Evolutionary conservation across 2,888 invertebrate genomes (phyloP), one percentile per base, ranked within the genome.

Genomic region (Pristionchus entomophagus): DNA sequence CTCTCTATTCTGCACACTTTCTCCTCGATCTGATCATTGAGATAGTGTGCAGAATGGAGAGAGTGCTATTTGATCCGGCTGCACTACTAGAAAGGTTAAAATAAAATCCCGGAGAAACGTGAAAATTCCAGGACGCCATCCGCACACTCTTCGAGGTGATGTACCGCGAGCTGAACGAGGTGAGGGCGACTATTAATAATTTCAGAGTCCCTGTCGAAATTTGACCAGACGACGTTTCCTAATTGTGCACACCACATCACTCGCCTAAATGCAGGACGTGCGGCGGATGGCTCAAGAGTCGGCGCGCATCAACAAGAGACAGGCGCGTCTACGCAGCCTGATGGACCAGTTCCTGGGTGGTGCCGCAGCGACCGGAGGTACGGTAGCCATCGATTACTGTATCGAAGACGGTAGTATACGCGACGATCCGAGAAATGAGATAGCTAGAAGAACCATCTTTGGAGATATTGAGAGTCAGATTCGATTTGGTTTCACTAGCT

Each of bases 81-180:
- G n/a, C n/a, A n/a, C n/a, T n/a, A n/a, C n/a, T n/a, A n/a, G n/a
- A n/a, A n/a, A n/a, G n/a, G n/a, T n/a, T n/a, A n/a, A n/a, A n/a
- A n/a, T n/a, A n/a, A n/a, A n/a, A n/a, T n/a, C n/a, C n/a, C n/a
- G n/a, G n/a, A n/a, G n/a, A n/a, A n/a, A n/a, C n/a, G 59, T 22
- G 10, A 59, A 1, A 26, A 65, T 32, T 32, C 22, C 26, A 83
- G 49, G 85, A 85, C 41, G 85, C 85, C 22, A 85, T 85, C 38
- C 73, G 85, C 2, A 41, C 51, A 26, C 77, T 85, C 12, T 38
- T 85, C 41, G 85, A 85, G 49, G 56, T 85, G 29, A 85, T 85
- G 85, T 85, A 59, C 56, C 22, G 19, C n/a, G 73, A 85, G 56
- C 73, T 85, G 35, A 85, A 85, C 56, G 77, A 51, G 85, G 85